phyloP scores from a whole-genome alignment of 2,113 vertebrate genomes.

The Genyomyrus donnyi region DNA sequence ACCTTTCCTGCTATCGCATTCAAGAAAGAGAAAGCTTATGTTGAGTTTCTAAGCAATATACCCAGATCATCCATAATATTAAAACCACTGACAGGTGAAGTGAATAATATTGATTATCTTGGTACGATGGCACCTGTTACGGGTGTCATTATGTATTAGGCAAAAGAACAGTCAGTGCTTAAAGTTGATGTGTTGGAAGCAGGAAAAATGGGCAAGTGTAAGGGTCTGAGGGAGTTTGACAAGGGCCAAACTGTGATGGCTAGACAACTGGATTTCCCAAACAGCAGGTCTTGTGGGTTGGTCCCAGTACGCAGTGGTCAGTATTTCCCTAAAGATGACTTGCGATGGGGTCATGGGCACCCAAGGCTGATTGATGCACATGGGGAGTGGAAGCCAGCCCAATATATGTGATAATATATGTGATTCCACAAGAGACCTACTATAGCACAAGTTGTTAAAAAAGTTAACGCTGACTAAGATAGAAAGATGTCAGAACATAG shows the following conservation, averaged over 20 bases:
- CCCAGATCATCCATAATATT: not conserved
- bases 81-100: not conserved
- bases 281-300: not conserved
- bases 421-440: too few relatives aligned
- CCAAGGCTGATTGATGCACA: too few relatives aligned
- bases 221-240: not conserved
- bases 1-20: not conserved
- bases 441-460: too few relatives aligned
- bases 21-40: not conserved
- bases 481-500: too few relatives aligned
- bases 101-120: not conserved
- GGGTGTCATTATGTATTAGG: not conserved
- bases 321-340: too few relatives aligned
- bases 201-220: not conserved
- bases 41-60: not conserved
- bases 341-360: too few relatives aligned
- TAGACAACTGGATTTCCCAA: not conserved
- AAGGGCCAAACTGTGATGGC: not conserved
- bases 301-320: too few relatives aligned
- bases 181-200: not conserved
- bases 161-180: not conserved
- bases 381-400: too few relatives aligned
- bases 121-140: not conserved
- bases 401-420: too few relatives aligned
- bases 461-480: too few relatives aligned